phyloP scores from a whole-genome alignment of 2,888 invertebrate species.

The Agrotis puta region DNA sequence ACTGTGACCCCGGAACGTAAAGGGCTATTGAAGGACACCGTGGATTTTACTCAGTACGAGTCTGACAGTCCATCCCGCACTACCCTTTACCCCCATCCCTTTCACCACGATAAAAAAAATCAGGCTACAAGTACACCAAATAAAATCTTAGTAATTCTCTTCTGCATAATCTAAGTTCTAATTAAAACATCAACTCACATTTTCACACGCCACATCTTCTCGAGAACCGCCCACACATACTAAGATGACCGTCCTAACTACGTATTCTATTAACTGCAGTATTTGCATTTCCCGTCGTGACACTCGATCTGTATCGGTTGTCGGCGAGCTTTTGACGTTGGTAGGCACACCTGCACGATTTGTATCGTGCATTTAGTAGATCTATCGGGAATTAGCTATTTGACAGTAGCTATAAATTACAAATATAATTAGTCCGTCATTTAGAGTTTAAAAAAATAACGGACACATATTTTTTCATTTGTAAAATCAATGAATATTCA shows the following conservation, averaged over 20 bases:
- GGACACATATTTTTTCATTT: too few relatives aligned
- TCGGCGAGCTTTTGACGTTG: slow-evolving; percentile 54
- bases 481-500: too few relatives aligned
- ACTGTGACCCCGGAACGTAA: too few relatives aligned
- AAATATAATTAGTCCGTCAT: too few relatives aligned
- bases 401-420: too few relatives aligned
- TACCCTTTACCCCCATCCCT: too few relatives aligned
- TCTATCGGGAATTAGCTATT: slow-evolving; percentile 21
- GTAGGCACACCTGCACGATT: slow-evolving; percentile 56
- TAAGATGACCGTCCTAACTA: slow-evolving; percentile 12
- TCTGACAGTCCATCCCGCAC: too few relatives aligned
- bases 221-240: slow-evolving; percentile 27
- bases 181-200: slow-evolving; percentile 20
- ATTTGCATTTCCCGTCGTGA: slow-evolving; percentile 63
- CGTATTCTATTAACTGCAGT: slow-evolving; percentile 31
- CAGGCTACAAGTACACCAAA: background rate
- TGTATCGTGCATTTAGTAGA: slow-evolving; percentile 8
- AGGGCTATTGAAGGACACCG: too few relatives aligned
- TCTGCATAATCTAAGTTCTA: background rate
- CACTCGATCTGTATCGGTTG: slow-evolving; percentile 53
- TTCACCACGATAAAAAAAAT: too few relatives aligned
- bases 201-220: slow-evolving; percentile 42
- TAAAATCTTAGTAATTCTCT: background rate
- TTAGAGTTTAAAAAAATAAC: too few relatives aligned
- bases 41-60: too few relatives aligned